Evolutionary conservation across 2,888 invertebrate genomes (phyloP), one percentile per base, ranked within the genome.

Genomic region (Dioctria linearis): DNA sequence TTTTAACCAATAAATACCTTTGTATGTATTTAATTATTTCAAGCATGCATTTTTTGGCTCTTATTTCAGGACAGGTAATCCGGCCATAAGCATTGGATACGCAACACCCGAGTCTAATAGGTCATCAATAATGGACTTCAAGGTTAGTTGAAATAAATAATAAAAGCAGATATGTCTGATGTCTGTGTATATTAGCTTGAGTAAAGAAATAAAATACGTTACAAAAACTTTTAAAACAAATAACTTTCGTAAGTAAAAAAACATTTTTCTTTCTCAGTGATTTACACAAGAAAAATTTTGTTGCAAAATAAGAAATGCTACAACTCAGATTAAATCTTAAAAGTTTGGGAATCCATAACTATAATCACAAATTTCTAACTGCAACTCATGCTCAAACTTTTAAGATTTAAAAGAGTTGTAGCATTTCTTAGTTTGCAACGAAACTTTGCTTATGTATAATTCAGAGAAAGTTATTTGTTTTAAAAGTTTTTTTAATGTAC

Each of bases 41-140:
- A 46, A 2, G 25, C 59, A 59, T 25, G 59, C 11, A 59, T 1
- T 59, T 25, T 59, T 25, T 11, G 11, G 11, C 11, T 59, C 25
- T 59, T 11, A n/a, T 71, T 71, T 4, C 86, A 94, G 94, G 90
- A 93, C 93, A 40, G 92, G 92, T 11, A 90, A 88, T 82, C 90
- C 91, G 6, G 91, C 91, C 9, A 90, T 91, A 0, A 92, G 91
- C 81, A 89, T 92, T 84, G 94, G 94, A 8, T 88, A 92, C 83
- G 94, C 93, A 66, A 91, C 91, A 71, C 92, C 92, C 63, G 91
- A 91, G 85, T 88, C 88, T 85, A 89, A 90, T 83, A 91, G 90
- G 76, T 91, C 92, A 8, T 88, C 90, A 43, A 88, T 89, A 37
- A 92, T 89, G 88, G 87, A 88, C 82, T 88, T 89, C 82, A 88